Conservation (phyloP, 2,888 invertebrate species). For the Drosophila neotestacea region DNA sequence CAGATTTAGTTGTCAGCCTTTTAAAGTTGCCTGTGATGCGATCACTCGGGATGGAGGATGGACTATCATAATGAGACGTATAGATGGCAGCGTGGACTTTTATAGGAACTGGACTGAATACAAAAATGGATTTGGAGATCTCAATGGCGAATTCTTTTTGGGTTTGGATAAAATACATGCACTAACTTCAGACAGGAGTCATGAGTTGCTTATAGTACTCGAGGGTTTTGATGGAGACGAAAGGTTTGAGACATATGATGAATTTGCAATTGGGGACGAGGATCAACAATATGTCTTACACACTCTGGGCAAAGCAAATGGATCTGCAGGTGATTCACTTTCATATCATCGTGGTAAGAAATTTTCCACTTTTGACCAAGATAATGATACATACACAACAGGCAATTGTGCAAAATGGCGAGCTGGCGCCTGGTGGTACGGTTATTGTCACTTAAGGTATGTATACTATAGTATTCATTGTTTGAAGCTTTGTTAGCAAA, state of each 20-base stretch:
- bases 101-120: conserved; percentile 31
- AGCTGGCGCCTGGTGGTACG: too few species aligned
- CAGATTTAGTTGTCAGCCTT: conserved; percentile 32
- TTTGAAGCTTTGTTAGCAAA: too few species aligned
- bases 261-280: conserved; percentile 35
- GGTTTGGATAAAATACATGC: conserved; percentile 48
- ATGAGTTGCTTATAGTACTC: conserved; percentile 33
- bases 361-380: too few species aligned
- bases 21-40: conserved; percentile 43
- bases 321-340: conserved; percentile 32
- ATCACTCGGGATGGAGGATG: too few species aligned
- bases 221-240: conserved; percentile 31
- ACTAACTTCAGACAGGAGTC: conserved; percentile 9
- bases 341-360: too few species aligned
- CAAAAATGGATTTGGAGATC: conserved; percentile 39
- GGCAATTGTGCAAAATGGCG: too few species aligned
- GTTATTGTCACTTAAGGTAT: too few species aligned
- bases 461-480: too few species aligned
- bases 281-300: conserved; percentile 14
- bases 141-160: conserved; percentile 44
- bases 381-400: too few species aligned
- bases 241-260: conserved; percentile 32
- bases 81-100: too few species aligned
- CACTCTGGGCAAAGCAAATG: conserved; percentile 29
- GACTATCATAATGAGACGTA: conserved; percentile 25